Conservation (phyloP, 2,888 invertebrate genomes). For the Zaprionus obscuricornis region DNA sequence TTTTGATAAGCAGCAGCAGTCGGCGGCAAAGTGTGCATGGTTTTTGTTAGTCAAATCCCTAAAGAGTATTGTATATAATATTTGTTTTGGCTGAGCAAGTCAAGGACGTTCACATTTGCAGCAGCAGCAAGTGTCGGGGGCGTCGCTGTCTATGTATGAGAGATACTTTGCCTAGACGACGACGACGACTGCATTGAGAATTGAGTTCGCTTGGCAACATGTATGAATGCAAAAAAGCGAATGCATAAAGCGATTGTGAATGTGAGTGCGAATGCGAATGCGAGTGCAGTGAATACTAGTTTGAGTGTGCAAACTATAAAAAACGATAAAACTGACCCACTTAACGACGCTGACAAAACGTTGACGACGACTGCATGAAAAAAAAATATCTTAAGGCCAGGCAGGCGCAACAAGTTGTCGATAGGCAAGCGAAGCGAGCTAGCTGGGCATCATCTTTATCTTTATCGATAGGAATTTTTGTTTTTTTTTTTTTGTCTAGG, state of each 20-base stretch:
- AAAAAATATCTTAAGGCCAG: constrained; percentile 41
- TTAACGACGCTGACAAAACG: constrained; percentile 35
- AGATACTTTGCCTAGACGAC: constrained; percentile 15
- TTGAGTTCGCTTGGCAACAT: constrained; percentile 66
- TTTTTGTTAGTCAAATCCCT: too few relatives aligned
- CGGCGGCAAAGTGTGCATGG: too few relatives aligned
- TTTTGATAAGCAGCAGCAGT: too few relatives aligned
- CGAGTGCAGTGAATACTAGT: constrained; percentile 16
- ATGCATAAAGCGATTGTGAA: constrained; percentile 28
- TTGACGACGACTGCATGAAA: constrained; percentile 16
- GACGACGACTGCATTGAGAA: constrained; percentile 32
- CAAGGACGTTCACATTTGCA: too few relatives aligned
- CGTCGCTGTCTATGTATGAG: not conserved
- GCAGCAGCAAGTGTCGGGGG: not conserved
- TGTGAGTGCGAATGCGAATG: not conserved
- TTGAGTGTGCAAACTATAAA: constrained; percentile 21
- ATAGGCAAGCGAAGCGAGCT: too few relatives aligned
- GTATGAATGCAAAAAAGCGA: constrained; percentile 20
- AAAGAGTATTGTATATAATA: too few relatives aligned
- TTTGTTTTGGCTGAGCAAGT: too few relatives aligned
- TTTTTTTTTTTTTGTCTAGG: too few relatives aligned
- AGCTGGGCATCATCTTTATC: too few relatives aligned
- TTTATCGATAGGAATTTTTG: too few relatives aligned
- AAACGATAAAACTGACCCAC: constrained; percentile 75
- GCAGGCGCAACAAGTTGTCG: too few relatives aligned